Evolutionary conservation across 2,113 vertebrate species (phyloP), one percentile per base, ranked within the genome.

Genomic region (Ophiodon elongatus): DNA sequence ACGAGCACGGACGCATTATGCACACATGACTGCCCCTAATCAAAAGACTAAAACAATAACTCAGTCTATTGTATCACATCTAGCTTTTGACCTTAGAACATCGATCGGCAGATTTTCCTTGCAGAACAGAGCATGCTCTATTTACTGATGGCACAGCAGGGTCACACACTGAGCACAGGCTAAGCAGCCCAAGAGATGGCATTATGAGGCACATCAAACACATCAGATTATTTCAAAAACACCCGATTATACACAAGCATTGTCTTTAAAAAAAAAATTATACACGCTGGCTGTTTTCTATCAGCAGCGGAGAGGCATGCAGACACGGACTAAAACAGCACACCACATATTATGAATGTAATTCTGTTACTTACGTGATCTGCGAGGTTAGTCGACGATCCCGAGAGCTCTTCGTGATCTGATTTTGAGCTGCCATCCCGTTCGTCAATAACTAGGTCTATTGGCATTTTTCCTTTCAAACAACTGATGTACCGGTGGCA

Each of bases 391-490:
- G 98, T 99, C 87, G 99, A 99, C 81, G 99, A 99, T 95, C 99
- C 99, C 90, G 99, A 99, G 87, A 99, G 97, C 93, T 99, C 98
- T 95, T 99, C 99, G 7, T 99, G 98, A 90, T 99, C 99, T 93
- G 98, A 99, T 94, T 99, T 99, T 68, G 98, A 99, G 95, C 96
- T 99, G 93, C 98, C 98, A 90, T 99, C 99, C 93, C 98, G 97
- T 93, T 99, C 98, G 91, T 99, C 99, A 90, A 99, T 99, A 91
- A 99, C 99, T 73, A 99, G 96, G 95, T 99, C 99, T 95, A 99
- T 99, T 93, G 99, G 99, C 99, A 99, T 99, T 96, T 99, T 99
- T 94, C 98, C 98, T 97, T 99, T 99, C 96, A 99, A 97, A 96
- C 98, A 99, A 89, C 98, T 99, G 96, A 99, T 99, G 97, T 99